Base-by-base conservation (phyloP, 2,113 vertebrate genomes). In the Trematomus loennbergii region DNA sequence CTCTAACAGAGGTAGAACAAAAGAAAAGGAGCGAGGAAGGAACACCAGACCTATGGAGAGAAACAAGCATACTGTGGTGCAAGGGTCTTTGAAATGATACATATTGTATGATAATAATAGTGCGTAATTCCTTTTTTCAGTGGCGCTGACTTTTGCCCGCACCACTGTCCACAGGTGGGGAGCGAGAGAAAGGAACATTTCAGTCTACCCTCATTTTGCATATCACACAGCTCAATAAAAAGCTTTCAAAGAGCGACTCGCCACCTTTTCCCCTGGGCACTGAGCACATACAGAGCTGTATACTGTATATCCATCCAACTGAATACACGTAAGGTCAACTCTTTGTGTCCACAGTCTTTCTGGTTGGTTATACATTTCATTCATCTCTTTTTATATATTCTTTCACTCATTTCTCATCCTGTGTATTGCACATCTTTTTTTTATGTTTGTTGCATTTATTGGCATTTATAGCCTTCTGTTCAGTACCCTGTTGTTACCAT, bases 1-100 rank as follows among this genome's bases (percentile, higher is more conserved):
- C 82, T 87, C 74, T 88, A 88, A 93, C 90, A 74, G 89, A 89
- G 68, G 84, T 72, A 89, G 92, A 92, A 94, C 91, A 92, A 92
- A 92, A 92, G 90, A 80, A 83, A 65, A 45, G 65, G 67, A 58
- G 75, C n/a, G 68, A 9, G 55, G 65, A 58, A 75, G 76, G 45
- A 70, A 40, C 59, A 29, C 58, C 66, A 66, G 78, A 66, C 66
- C 29, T 36, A 68, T 50, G 20, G 67, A 84, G 77, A 77, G 78
- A 85, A 82, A 87, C 75, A 81, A 85, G 83, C 76, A 65, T 15
- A 60, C 78, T 61, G 70, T 78, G 77, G 84, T 20, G 81, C 81
- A 64, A 75, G 68, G 79, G 20, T 82, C 78, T 89, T 83, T 87
- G 70, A 88, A 91, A 88, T 74, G 54, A 72, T 61, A 69, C 66